A percentile compares a stretch with the other conserved stretches of the same genome.
Evolutionary conservation across 2,888 invertebrate genomes (phyloP).

Genomic region (Ormia ochracea): DNA sequence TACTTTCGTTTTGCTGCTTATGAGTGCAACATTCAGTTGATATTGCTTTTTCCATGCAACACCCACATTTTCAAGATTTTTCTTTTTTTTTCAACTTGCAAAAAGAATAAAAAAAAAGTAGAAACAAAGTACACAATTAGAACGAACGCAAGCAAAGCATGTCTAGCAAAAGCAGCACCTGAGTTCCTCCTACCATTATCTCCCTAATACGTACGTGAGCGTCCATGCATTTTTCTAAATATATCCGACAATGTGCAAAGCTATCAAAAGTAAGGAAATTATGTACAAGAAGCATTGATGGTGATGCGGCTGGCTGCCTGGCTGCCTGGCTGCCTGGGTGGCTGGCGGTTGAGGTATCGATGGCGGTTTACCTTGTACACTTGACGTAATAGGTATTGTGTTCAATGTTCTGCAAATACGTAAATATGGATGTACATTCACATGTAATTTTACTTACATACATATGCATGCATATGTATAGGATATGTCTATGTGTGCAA

Average conservation of each 20-base stretch:
- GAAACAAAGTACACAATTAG: not conserved
- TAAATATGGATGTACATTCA: too few relatives aligned
- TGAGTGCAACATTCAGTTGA: slow-evolving; percentile 23
- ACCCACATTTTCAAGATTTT: slow-evolving; percentile 22
- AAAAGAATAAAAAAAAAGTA: slow-evolving; percentile 14
- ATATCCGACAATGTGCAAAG: slow-evolving; percentile 3
- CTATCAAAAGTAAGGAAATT: slow-evolving; percentile 32
- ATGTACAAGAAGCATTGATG: slow-evolving; percentile 26
- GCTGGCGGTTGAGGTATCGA: not conserved
- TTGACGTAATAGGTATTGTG: not conserved
- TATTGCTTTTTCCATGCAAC: slow-evolving; percentile 21
- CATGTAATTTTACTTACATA: too few relatives aligned
- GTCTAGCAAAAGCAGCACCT: not conserved
- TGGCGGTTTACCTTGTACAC: slow-evolving; percentile 34
- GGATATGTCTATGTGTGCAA: too few relatives aligned
- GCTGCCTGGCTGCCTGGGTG: not conserved
- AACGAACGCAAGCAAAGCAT: not conserved
- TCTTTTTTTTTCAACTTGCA: slow-evolving; percentile 13
- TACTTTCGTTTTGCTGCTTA: slow-evolving; percentile 39
- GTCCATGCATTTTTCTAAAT: not conserved
- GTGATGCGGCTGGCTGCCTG: not conserved
- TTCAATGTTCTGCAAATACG: not conserved
- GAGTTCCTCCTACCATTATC: not conserved
- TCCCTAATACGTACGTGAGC: too few relatives aligned
- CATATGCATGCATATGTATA: too few relatives aligned